Evolutionary conservation across 1,140 invertebrate species (phyloP).

Genomic region (Drosophila pruinosa): DNA sequence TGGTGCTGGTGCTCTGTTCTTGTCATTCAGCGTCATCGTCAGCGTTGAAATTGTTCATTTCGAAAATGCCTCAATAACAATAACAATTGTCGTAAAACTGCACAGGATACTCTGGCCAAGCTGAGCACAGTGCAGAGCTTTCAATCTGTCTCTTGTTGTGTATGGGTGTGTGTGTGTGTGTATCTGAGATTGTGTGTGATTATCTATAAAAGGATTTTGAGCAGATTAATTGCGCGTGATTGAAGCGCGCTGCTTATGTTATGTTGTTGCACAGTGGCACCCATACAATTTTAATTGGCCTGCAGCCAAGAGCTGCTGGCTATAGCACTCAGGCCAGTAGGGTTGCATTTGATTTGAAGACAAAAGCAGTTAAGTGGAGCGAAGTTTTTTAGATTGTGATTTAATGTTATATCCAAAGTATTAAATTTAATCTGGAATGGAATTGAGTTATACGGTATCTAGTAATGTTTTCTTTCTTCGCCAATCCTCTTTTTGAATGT

Average conservation of each 20-base stretch:
- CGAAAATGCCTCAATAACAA: conserved; percentile 82
- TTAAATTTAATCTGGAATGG: no score
- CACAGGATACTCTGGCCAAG: conserved; percentile 59
- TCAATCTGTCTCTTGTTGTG: neutral
- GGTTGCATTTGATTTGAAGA: neutral
- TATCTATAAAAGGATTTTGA: conserved; percentile 80
- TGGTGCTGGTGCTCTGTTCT: conserved; percentile 36
- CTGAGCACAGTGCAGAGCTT: conserved; percentile 18
- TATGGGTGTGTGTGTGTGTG: conserved; percentile 20
- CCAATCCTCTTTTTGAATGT: no score
- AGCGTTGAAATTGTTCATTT: conserved; percentile 79
- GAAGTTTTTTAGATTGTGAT: no score
- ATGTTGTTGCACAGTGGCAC: conserved; percentile 43
- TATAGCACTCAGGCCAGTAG: neutral
- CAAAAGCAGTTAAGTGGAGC: no score
- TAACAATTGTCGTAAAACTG: conserved; percentile 81
- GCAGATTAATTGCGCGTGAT: conserved; percentile 80
- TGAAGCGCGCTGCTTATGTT: conserved; percentile 62
- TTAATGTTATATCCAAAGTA: no score
- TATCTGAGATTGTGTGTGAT: conserved; percentile 68
- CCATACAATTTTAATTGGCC: neutral
- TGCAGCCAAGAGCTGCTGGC: conserved; percentile 1
- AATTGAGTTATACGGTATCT: no score
- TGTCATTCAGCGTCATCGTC: conserved; percentile 77
- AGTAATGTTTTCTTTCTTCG: no score